phyloP scores from a whole-genome alignment of 2,888 invertebrate genomes.

The Gonocerus acuteangulatus region DNA sequence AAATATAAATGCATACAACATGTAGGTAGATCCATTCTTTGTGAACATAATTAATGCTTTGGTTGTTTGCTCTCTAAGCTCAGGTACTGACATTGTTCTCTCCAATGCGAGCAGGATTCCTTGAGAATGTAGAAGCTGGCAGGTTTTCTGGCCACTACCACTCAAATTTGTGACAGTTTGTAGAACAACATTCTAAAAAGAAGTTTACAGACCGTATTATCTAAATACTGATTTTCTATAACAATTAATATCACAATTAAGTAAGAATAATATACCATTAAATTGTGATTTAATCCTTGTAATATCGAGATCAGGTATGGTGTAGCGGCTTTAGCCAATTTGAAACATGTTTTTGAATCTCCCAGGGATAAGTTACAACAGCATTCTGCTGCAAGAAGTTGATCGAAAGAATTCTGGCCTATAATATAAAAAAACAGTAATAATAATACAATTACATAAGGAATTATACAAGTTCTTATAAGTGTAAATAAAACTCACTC shows the following conservation, averaged over 20 bases:
- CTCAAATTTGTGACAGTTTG: constrained; percentile 44
- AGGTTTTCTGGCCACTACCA: constrained; percentile 40
- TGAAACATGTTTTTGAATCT: constrained; percentile 44
- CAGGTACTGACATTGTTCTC: constrained; percentile 19
- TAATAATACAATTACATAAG: neutral
- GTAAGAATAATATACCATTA: constrained; percentile 33
- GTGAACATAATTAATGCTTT: constrained; percentile 26
- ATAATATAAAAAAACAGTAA: constrained; percentile 37
- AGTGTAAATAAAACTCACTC: constrained; percentile 41
- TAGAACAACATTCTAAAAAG: constrained; percentile 41
- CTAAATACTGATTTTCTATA: too few relatives aligned
- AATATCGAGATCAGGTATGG: constrained; percentile 47
- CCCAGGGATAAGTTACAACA: constrained; percentile 52
- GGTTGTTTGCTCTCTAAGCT: constrained; percentile 28
- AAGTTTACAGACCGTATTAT: too few relatives aligned
- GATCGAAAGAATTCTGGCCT: constrained; percentile 47
- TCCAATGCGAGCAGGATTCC: constrained; percentile 36
- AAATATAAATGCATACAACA: constrained; percentile 19
- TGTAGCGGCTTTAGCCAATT: constrained; percentile 47
- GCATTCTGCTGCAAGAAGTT: constrained; percentile 49
- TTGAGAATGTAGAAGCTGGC: constrained; percentile 42
- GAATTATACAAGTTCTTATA: neutral
- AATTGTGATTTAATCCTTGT: constrained; percentile 41
- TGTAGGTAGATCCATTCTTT: constrained; percentile 10
- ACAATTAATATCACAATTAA: too few relatives aligned